Base-by-base conservation (phyloP, 2,797 vertebrate genomes). In the Anguilla anguilla region DNA sequence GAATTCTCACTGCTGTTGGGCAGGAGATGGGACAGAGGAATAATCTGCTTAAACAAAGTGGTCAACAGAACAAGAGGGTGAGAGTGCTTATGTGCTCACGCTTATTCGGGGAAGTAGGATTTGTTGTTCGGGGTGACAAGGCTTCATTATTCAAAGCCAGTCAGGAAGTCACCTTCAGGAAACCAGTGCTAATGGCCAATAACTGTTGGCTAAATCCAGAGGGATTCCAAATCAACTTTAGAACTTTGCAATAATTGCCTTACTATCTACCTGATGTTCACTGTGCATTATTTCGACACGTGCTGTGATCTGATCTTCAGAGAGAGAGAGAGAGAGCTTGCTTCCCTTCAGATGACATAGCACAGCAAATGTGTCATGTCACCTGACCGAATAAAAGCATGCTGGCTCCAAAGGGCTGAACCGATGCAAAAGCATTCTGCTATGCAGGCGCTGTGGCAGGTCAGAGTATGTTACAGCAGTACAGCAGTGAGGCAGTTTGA, bases 101-200 rank as follows among this genome's bases (percentile, higher is more conserved):
- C 72, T 49, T 82, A 55, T 13, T 22, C 0, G 6, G 53, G 53
- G 0, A 17, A 55, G 28, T 25, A 84, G 83, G 53, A 55, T 53
- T 84, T 84, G n/a, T 31, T 84, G 25, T 19, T 35, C 5, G 53
- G 53, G 10, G 53, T 59, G 83, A 22, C n/a, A 13, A n/a, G 9
- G 55, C n/a, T 51, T 84, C 51, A 19, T 57, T 57, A 84, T 31
- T 84, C 83, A 28, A 81, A 43, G 82, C n/a, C 49, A 28, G 57
- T 35, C 15, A 59, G 3, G 9, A 6, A 31, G 53, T 59, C 31
- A 84, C 55, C 83, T 84, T 61, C 51, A 2, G 17, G 6, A 31
- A 13, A 57, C 15, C 83, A 57, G 53, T 28, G 0, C 17, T 46
- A 28, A 31, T 9, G 72, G 31, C 35, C 61, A 84, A 19, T 10